Evolutionary conservation across 2,888 invertebrate species (phyloP).

Genomic region (Agriopis leucophaearia): DNA sequence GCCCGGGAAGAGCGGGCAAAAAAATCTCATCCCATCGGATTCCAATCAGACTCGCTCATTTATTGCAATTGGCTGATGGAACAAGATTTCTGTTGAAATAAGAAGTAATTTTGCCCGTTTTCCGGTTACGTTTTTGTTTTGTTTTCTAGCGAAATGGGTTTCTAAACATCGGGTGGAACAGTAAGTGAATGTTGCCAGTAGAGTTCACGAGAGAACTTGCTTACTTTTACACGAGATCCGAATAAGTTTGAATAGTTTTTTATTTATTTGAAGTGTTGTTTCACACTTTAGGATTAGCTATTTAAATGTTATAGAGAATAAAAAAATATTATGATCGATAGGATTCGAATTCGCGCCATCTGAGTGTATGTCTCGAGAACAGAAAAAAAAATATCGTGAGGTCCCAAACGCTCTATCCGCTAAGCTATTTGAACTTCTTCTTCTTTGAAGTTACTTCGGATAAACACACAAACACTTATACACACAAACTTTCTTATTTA

Average conservation of each 20-base stretch:
- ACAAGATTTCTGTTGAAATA: constrained; percentile 66
- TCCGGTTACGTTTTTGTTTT: constrained; percentile 49
- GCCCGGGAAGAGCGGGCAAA: constrained; percentile 53
- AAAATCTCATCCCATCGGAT: constrained; percentile 72
- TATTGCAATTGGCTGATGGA: constrained; percentile 75
- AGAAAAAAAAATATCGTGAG: no score
- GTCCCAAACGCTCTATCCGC: no score
- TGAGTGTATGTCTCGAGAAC: no score
- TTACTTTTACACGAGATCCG: background rate
- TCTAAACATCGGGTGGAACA: constrained; percentile 3
- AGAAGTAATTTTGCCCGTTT: constrained; percentile 48
- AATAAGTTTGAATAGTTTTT: no score
- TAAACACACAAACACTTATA: no score
- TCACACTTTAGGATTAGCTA: no score
- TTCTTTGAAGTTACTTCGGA: no score
- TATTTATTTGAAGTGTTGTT: background rate
- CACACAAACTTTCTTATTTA: no score
- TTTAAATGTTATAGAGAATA: no score
- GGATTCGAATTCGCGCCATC: no score
- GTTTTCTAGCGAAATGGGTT: constrained; percentile 35
- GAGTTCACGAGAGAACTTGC: background rate
- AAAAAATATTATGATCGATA: no score
- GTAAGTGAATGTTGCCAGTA: background rate
- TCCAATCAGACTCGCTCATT: constrained; percentile 76
- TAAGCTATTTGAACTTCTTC: no score